Percentiles rank a stretch among this genome's conserved stretches.
phyloP scores from a whole-genome alignment of 2,888 invertebrate species.

The Clostera curtula region DNA sequence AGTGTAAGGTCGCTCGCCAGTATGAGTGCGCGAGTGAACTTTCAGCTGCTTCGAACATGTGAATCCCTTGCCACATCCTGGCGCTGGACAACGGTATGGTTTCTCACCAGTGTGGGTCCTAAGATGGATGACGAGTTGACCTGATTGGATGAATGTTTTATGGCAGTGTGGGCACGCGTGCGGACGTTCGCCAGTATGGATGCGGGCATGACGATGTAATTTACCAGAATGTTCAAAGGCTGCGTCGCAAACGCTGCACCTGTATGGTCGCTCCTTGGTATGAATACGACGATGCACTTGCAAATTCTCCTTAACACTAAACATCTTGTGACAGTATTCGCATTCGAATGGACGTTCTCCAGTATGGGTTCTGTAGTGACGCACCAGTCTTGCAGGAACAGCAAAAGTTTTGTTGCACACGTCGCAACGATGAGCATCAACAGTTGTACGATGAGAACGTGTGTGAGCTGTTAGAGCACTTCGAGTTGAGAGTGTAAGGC shows the following conservation, averaged over 20 bases:
- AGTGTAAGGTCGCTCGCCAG: conserved; percentile 92
- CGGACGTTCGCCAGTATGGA: conserved; percentile 92
- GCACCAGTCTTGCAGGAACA: conserved; percentile 87
- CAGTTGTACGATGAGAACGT: conserved; percentile 53
- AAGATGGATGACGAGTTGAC: conserved; percentile 93
- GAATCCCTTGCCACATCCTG: conserved; percentile 91
- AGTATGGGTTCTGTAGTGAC: conserved; percentile 92
- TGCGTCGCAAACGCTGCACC: conserved; percentile 90
- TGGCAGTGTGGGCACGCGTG: conserved; percentile 91
- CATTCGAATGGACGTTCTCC: conserved; percentile 94
- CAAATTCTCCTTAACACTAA: conserved; percentile 93
- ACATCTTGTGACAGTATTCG: conserved; percentile 93
- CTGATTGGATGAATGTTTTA: conserved; percentile 93
- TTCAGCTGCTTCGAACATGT: conserved; percentile 94
- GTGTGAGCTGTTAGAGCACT: conserved; percentile 85
- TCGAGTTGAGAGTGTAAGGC: conserved; percentile 83
- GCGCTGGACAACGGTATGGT: conserved; percentile 86
- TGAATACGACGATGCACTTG: conserved; percentile 93
- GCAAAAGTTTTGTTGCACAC: conserved; percentile 94
- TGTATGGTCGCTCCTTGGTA: conserved; percentile 93
- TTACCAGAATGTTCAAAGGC: conserved; percentile 95
- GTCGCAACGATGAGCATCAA: conserved; percentile 90
- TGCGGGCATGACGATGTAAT: conserved; percentile 91
- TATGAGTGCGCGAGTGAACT: conserved; percentile 93
- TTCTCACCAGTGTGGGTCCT: conserved; percentile 92